phyloP scores from a whole-genome alignment of 1,140 invertebrate species.

The Atta texana region DNA sequence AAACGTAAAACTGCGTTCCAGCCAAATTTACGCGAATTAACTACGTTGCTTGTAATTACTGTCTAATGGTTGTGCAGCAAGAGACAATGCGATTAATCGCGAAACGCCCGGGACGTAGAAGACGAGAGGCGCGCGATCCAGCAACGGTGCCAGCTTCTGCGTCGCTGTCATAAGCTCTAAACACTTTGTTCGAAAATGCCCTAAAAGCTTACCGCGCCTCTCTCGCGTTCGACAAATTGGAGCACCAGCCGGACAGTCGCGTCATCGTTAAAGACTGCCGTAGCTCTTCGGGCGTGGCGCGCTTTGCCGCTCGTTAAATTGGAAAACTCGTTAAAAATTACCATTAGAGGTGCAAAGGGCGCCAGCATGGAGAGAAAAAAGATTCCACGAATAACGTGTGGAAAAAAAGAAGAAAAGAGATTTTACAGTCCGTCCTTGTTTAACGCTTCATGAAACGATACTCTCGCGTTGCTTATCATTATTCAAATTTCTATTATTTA shows the following conservation, averaged over 20 bases:
- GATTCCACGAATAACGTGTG: conserved; percentile 25
- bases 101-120: conserved; percentile 50
- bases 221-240: conserved; percentile 64
- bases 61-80: conserved; percentile 59
- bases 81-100: conserved; percentile 63
- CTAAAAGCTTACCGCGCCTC: conserved; percentile 57
- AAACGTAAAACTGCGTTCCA: conserved; percentile 49
- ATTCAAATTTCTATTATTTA: background rate
- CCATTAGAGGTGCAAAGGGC: conserved; percentile 57
- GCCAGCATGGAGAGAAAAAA: conserved; percentile 38
- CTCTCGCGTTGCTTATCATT: background rate
- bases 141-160: conserved; percentile 17
- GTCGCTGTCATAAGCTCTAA: conserved; percentile 62
- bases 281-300: conserved; percentile 35
- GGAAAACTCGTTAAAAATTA: conserved; percentile 64
- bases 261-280: conserved; percentile 56
- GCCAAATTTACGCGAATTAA: conserved; percentile 57
- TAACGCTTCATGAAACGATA: conserved; percentile 9
- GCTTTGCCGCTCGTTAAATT: conserved; percentile 58
- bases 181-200: conserved; percentile 64
- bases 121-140: conserved; percentile 48
- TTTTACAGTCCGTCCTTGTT: background rate
- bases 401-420: background rate
- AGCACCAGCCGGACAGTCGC: conserved; percentile 55
- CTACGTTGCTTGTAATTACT: conserved; percentile 65